phyloP scores from a whole-genome alignment of 2,797 vertebrate genomes.

The Pteropus rufus region DNA sequence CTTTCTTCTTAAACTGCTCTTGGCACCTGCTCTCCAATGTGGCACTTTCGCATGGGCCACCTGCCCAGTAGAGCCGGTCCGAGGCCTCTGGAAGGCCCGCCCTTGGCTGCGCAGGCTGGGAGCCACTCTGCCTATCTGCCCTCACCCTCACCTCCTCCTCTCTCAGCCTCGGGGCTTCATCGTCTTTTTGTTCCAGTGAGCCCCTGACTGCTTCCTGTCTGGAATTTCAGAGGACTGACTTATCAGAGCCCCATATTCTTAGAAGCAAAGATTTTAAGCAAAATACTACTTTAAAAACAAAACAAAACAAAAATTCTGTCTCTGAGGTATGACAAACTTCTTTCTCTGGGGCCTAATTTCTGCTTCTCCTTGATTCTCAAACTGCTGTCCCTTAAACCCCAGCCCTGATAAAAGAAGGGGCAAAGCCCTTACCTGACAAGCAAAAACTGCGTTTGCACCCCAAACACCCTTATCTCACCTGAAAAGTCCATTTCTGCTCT shows the following conservation, averaged over 20 bases:
- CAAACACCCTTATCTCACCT: background rate
- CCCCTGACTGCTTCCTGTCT: background rate
- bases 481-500: rapidly evolving
- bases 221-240: background rate
- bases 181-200: background rate
- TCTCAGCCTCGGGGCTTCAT: background rate
- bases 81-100: background rate
- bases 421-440: background rate
- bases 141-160: background rate
- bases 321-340: background rate
- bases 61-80: background rate
- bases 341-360: background rate
- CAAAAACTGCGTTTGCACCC: background rate
- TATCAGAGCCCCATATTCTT: background rate
- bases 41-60: background rate
- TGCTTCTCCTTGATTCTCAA: background rate
- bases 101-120: background rate
- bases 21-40: background rate
- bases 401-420: background rate
- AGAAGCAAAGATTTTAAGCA: background rate
- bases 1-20: background rate
- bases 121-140: background rate
- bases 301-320: background rate
- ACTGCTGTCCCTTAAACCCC: no score
- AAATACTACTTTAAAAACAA: background rate